Evolutionary conservation across 2,888 invertebrate genomes (phyloP).

Genomic region (Molorchus minor): DNA sequence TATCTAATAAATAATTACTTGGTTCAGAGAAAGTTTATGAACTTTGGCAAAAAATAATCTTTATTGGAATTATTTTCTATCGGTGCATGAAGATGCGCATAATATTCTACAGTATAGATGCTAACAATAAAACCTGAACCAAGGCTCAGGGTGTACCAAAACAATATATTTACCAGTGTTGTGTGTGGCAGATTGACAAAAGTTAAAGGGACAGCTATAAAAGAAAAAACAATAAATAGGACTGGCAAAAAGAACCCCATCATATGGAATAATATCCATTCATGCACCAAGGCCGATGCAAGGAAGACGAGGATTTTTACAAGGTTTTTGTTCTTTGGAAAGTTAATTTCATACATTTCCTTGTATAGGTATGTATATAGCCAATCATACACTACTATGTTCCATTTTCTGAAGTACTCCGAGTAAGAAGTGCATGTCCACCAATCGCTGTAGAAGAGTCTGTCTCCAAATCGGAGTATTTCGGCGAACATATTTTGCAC

Average conservation of each 20-base stretch:
- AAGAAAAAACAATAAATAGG: slow-evolving; percentile 79
- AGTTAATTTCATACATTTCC: slow-evolving; percentile 67
- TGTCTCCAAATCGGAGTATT: slow-evolving; percentile 85
- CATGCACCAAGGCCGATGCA: slow-evolving; percentile 88
- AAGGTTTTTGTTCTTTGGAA: slow-evolving; percentile 62
- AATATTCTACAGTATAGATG: slow-evolving; percentile 87
- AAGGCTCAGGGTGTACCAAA: slow-evolving; percentile 82
- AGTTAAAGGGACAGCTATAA: slow-evolving; percentile 71
- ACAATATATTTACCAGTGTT: slow-evolving; percentile 75
- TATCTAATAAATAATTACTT: too few species aligned
- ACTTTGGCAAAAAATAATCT: slow-evolving; percentile 48
- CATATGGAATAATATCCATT: slow-evolving; percentile 80
- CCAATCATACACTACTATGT: slow-evolving; percentile 95
- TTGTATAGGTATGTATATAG: slow-evolving; percentile 88
- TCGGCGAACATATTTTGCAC: slow-evolving; percentile 95
- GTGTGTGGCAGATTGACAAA: slow-evolving; percentile 63
- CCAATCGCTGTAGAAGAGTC: slow-evolving; percentile 91
- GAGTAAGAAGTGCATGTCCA: slow-evolving; percentile 88
- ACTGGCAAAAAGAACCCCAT: slow-evolving; percentile 91
- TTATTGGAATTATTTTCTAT: slow-evolving; percentile 29
- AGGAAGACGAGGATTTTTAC: slow-evolving; percentile 76
- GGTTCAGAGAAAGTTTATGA: too few species aligned
- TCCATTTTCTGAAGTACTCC: slow-evolving; percentile 93
- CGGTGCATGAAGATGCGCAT: slow-evolving; percentile 80
- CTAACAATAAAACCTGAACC: slow-evolving; percentile 82